Base-by-base conservation (phyloP, 2,113 vertebrate genomes). In the Agelaius phoeniceus region DNA sequence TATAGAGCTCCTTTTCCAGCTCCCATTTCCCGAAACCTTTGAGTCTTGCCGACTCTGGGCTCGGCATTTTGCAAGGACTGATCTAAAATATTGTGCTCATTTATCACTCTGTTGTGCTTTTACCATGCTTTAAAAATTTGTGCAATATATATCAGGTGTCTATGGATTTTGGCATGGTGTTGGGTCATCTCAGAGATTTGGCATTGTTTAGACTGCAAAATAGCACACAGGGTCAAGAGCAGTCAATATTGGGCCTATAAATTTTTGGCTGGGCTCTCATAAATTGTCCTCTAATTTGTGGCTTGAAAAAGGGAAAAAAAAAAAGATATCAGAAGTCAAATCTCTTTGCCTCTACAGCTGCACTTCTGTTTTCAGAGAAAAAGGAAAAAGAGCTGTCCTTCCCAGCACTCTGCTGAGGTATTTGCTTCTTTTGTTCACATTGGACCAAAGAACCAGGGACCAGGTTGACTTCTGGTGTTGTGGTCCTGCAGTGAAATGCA, bases 281-380 rank as follows among this genome's bases (percentile, higher is more conserved):
- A 98, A 98, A 98, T 98, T 96, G 85, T 96, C 67, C 87, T 95
- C 93, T 98, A 97, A 98, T 98, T 97, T 97, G 94, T 97, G 92
- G 82, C 92, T 87, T 80, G 65, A 93, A 97, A 81, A 90, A n/a
- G 78, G 71, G 39, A 83, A 5, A 54, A 55, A 39, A 43, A 85
- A 63, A 43, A 85, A 95, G 67, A 89, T 87, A 79, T 83, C 82
- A 74, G 91, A 96, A 98, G 55, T 80, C 82, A 91, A 97, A 96
- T 90, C 82, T 94, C 87, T 94, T 71, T 62, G 9, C 68, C 37
- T 89, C 52, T 91, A 69, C 20, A 88, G 61, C 3, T 6, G 46
- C 67, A 95, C 37, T 62, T 95, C 65, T 6, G 65, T 72, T 84
- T 88, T 80, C 63, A 89, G 66, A 6, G 54, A 30, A 76, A 87